phyloP scores from a whole-genome alignment of 2,113 vertebrate genomes.

The Pholis gunnellus region DNA sequence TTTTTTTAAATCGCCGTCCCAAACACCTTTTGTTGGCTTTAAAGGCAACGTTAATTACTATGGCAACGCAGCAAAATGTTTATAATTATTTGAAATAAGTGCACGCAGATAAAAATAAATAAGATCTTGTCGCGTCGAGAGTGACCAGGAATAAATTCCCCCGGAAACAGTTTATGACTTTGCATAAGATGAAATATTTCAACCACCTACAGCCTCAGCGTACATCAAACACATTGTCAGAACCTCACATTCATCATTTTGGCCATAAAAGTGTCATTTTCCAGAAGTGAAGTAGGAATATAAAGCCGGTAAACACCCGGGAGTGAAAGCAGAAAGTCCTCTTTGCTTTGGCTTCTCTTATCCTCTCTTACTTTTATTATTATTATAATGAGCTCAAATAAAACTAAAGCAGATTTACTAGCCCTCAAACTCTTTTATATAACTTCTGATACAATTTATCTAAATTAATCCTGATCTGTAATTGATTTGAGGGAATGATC shows the following conservation, averaged over 20 bases:
- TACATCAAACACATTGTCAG: conserved; percentile 10
- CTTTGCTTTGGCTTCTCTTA: not conserved
- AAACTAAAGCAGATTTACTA: not conserved
- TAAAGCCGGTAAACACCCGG: conserved; percentile 6
- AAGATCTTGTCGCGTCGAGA: not conserved
- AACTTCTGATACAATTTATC: not conserved
- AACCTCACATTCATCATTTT: conserved; percentile 13
- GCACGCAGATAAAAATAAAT: not conserved
- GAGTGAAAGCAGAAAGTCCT: not conserved
- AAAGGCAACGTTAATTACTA: not conserved
- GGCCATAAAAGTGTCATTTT: conserved; percentile 35
- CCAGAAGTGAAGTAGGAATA: not conserved
- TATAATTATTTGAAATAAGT: not conserved
- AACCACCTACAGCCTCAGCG: not conserved
- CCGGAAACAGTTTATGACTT: not conserved
- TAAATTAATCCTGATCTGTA: not conserved
- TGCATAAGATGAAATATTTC: conserved; percentile 16
- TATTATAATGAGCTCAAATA: not conserved
- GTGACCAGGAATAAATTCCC: conserved; percentile 19
- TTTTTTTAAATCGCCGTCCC: not conserved
- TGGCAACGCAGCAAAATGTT: not conserved
- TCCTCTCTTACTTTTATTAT: not conserved
- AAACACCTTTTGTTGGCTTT: not conserved
- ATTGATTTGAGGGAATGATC: not conserved
- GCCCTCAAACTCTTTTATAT: not conserved